phyloP scores from a whole-genome alignment of 2,113 vertebrate species.

The Manacus vitellinus region DNA sequence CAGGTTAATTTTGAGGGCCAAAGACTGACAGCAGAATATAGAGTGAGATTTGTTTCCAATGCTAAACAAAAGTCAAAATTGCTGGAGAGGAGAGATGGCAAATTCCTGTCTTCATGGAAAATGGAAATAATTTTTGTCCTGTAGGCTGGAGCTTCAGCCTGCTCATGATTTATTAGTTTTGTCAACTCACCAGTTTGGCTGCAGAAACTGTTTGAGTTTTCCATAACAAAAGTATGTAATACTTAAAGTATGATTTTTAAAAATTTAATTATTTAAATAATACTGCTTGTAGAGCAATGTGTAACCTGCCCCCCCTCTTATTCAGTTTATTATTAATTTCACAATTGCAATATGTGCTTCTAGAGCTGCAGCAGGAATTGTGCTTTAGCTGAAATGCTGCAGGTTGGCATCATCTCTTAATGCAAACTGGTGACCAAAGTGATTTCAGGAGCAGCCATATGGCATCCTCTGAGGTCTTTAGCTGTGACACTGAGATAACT shows the following conservation, averaged over 20 bases:
- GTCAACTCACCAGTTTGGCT: background rate
- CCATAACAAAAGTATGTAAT: background rate
- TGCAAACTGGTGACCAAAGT: background rate
- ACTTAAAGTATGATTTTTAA: background rate
- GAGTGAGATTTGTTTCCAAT: background rate
- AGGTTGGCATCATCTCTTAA: background rate
- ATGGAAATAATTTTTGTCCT: background rate
- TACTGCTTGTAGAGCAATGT: background rate
- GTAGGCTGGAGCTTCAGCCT: background rate
- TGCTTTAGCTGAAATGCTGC: background rate
- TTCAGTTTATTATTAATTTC: background rate
- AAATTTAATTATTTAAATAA: rapidly evolving
- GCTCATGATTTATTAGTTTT: background rate
- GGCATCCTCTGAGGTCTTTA: background rate
- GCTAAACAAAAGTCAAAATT: background rate
- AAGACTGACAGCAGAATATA: background rate
- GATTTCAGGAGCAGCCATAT: rapidly evolving
- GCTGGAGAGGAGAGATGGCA: background rate
- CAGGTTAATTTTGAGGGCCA: background rate
- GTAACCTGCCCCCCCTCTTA: rapidly evolving
- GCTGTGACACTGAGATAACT: background rate
- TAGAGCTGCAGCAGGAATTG: background rate
- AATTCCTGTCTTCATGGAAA: background rate
- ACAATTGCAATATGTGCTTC: background rate
- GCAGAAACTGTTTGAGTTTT: background rate